Evolutionary conservation across 2,797 vertebrate species (phyloP).

Genomic region (Pterois miles): DNA sequence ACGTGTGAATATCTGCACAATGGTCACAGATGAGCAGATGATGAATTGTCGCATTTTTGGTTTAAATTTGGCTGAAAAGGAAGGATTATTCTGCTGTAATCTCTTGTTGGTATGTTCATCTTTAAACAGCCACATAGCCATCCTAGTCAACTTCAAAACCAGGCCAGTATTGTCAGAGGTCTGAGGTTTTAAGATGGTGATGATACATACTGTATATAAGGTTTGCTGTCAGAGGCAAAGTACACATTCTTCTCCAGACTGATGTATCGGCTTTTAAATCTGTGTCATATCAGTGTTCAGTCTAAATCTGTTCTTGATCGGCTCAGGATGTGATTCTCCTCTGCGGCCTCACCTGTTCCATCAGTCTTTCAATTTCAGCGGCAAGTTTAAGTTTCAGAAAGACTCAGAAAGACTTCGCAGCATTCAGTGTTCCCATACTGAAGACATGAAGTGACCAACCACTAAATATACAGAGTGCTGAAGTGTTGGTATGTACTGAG

Average conservation of each 20-base stretch:
- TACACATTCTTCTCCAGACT: neutral
- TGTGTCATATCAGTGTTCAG: neutral
- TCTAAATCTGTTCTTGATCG: constrained; percentile 26
- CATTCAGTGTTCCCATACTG: constrained; percentile 24
- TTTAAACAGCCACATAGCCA: neutral
- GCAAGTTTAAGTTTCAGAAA: constrained; percentile 44
- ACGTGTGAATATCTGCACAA: neutral
- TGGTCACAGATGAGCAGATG: neutral
- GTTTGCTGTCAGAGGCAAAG: neutral
- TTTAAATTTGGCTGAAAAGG: neutral
- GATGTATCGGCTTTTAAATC: neutral
- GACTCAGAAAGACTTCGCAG: constrained; percentile 41
- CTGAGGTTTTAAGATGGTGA: constrained; percentile 2
- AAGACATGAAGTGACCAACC: constrained; percentile 42
- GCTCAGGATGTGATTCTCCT: neutral
- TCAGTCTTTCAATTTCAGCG: constrained; percentile 8
- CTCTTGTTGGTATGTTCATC: neutral
- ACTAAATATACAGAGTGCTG: constrained; percentile 70
- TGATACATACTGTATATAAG: neutral
- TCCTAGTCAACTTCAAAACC: neutral
- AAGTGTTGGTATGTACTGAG: constrained; percentile 57
- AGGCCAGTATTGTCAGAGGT: neutral
- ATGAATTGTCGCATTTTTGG: too few species aligned
- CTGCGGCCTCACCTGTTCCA: neutral
- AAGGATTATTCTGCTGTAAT: neutral